Evolutionary conservation across 2,888 invertebrate species (phyloP).

Genomic region (Sympetrum striolatum): DNA sequence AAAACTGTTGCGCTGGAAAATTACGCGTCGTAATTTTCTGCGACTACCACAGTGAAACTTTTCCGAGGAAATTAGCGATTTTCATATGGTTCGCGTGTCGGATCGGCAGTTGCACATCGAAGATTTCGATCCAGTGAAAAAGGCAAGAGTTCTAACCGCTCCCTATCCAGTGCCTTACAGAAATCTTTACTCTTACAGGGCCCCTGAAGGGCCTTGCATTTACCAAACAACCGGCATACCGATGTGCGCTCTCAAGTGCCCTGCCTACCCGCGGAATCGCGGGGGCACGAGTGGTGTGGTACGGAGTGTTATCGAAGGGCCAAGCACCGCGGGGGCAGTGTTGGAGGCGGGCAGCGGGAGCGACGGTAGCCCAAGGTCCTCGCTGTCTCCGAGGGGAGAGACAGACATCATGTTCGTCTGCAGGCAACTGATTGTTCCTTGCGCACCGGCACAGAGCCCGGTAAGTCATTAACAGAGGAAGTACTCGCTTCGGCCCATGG

Average conservation of each 20-base stretch:
- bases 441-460: background rate
- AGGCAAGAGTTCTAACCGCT: too few species aligned
- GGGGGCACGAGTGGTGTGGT: background rate
- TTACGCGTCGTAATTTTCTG: background rate
- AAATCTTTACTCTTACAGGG: background rate
- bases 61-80: too few species aligned
- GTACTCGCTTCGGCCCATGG: background rate
- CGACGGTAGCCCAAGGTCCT: background rate
- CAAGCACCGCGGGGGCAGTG: background rate
- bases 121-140: too few species aligned
- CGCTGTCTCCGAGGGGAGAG: constrained; percentile 6
- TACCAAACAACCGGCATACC: background rate
- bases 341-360: constrained; percentile 12
- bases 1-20: background rate
- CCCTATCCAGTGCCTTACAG: background rate
- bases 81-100: too few species aligned
- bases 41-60: too few species aligned
- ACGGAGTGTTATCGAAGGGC: background rate
- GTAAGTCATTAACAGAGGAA: background rate
- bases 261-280: constrained; percentile 13
- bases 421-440: constrained; percentile 30
- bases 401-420: constrained; percentile 30
- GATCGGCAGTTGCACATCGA: too few species aligned
- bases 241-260: constrained; percentile 21
- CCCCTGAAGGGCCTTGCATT: constrained; percentile 2